Conservation (phyloP, 2,113 vertebrate species). For the Passer montanus region DNA sequence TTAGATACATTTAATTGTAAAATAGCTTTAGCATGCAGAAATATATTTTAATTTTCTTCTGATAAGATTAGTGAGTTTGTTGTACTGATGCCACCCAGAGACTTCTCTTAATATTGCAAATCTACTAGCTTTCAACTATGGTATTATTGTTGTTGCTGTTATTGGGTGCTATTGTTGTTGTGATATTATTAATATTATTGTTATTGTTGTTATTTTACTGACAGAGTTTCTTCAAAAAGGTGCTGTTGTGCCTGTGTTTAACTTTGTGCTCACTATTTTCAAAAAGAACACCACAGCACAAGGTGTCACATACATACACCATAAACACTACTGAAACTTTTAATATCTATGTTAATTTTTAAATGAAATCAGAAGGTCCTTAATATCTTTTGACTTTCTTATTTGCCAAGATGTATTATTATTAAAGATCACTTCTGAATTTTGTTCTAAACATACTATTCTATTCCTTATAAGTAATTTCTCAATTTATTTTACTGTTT, state of each 20-base stretch:
- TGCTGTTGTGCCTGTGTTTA: not conserved
- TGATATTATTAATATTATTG: not conserved
- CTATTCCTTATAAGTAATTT: not conserved
- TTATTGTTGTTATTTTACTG: not conserved
- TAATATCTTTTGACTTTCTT: not conserved
- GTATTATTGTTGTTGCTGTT: not conserved
- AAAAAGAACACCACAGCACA: not conserved
- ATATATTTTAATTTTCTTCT: not conserved
- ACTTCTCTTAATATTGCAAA: conserved; percentile 48
- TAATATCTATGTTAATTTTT: not conserved
- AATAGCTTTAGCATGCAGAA: not conserved
- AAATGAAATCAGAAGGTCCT: not conserved
- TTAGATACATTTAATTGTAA: not conserved
- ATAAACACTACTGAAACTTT: not conserved
- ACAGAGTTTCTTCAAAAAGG: not conserved
- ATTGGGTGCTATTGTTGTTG: not conserved
- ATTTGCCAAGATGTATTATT: not conserved
- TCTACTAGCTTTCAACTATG: not conserved
- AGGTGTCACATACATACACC: not conserved
- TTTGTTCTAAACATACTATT: not conserved
- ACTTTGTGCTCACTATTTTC: not conserved
- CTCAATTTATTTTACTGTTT: not conserved
- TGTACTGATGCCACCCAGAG: not conserved
- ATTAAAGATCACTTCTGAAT: not conserved
- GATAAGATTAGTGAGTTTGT: conserved; percentile 5